phyloP scores from a whole-genome alignment of 2,888 invertebrate genomes.

The Polydrusus cervinus region DNA sequence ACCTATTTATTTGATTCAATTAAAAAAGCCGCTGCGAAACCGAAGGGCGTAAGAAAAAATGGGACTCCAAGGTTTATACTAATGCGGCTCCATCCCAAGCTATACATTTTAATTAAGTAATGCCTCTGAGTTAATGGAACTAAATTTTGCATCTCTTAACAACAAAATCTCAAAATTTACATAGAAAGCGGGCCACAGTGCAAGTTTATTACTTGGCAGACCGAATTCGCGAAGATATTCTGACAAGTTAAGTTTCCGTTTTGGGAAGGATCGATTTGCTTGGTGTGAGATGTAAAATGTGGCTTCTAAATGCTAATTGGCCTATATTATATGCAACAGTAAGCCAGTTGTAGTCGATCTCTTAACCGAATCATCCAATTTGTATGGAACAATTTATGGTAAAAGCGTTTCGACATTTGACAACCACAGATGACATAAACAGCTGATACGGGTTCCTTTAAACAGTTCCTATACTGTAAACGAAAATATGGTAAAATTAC shows the following conservation, averaged over 20 bases:
- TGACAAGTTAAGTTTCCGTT: conserved; percentile 45
- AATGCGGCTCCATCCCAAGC: conserved; percentile 39
- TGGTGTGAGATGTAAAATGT: conserved; percentile 38
- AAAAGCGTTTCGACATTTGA: no score
- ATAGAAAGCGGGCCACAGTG: conserved; percentile 51
- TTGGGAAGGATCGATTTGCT: conserved; percentile 29
- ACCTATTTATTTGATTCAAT: conserved; percentile 31
- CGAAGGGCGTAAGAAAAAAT: conserved; percentile 36
- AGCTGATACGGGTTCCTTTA: no score
- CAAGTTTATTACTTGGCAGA: conserved; percentile 52
- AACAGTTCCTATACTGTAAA: no score
- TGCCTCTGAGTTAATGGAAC: conserved; percentile 50
- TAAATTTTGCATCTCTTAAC: conserved; percentile 51
- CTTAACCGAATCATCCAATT: no score
- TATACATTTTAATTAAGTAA: conserved; percentile 53
- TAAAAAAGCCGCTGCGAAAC: conserved; percentile 24
- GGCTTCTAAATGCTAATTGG: conserved; percentile 27
- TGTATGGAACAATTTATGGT: no score
- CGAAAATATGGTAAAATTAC: no score
- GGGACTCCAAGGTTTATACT: conserved; percentile 42
- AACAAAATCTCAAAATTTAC: conserved; percentile 53
- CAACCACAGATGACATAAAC: no score
- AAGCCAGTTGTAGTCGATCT: not conserved
- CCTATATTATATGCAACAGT: conserved; percentile 17
- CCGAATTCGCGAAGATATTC: conserved; percentile 50